Percentiles rank a stretch among this genome's conserved stretches.
Conservation (phyloP, 1,140 invertebrate species). For the Bombus pyrosoma region DNA sequence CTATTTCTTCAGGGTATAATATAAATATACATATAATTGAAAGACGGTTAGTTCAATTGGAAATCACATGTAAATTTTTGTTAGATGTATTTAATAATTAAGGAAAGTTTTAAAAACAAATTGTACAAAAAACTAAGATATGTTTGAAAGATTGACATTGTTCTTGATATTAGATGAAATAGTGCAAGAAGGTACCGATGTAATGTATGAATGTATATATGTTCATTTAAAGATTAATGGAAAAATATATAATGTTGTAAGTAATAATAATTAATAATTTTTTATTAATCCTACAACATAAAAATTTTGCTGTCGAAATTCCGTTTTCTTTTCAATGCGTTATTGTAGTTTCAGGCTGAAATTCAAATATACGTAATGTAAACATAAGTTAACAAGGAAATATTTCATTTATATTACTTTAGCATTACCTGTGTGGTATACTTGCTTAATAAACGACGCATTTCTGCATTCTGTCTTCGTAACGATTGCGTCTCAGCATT, state of each 20-base stretch:
- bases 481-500: slow-evolving; percentile 80
- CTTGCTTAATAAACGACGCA: slow-evolving; percentile 80
- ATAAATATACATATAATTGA: not conserved
- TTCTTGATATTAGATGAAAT: slow-evolving; percentile 9
- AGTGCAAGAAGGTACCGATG: slow-evolving; percentile 15
- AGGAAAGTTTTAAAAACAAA: not conserved
- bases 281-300: slow-evolving; percentile 1
- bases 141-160: not conserved
- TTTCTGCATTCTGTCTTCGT: slow-evolving; percentile 83
- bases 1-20: not conserved
- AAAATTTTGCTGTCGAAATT: not conserved
- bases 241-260: slow-evolving; percentile 27
- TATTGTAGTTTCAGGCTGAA: slow-evolving; percentile 32
- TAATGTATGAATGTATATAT: slow-evolving; percentile 38
- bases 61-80: not conserved
- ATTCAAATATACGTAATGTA: not conserved
- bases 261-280: slow-evolving; percentile 8
- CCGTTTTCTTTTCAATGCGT: not conserved
- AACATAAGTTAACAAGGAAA: not conserved
- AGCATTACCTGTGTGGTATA: slow-evolving; percentile 66
- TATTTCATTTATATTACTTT: not conserved
- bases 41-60: not conserved
- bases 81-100: not conserved
- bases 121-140: slow-evolving; percentile 1
- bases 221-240: slow-evolving; percentile 17